Evolutionary conservation across 1,140 invertebrate species (phyloP), one percentile per base, ranked within the genome.

Genomic region (Uloborus diversus): DNA sequence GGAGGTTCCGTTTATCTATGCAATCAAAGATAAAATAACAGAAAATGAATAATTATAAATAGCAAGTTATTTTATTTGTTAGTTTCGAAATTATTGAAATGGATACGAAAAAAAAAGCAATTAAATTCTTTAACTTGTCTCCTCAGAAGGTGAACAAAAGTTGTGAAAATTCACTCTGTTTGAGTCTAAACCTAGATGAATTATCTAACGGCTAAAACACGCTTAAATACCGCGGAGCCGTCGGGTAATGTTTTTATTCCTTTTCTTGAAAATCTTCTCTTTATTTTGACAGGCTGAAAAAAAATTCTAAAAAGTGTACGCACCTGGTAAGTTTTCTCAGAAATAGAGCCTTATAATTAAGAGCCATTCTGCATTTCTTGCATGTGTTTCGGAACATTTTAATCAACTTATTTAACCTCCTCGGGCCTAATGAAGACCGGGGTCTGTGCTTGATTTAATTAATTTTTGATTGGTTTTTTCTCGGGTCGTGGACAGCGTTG

Each of bases 391-490:
- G 73, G 47, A 33, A 66, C 61, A 78, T 78, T 78, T 78, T 78
- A 78, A 78, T 78, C 73, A 78, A 78, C 73, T 78, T 78, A 66
- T 78, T 78, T 78, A 78, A 78, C 73, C 61, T 78, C 73, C 73
- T 66, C 62, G 47, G 73, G 73, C 47, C 73, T 78, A 78, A 78
- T 78, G 73, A 78, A 78, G 73, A 30, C 51, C 47, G 62, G 73
- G 73, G 32, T 65, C 73, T 51, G 32, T 65, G 62, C 73, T 78
- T 78, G 73, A 78, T 78, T 78, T 78, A 78, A 78, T 78, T 78
- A 78, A 78, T 78, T 78, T 78, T 78, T 78, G 62, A 78, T 78
- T 78, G 73, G 73, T 78, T 78, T 78, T 78, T 78, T 78, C 73
- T 78, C 73, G 73, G 73, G 9, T 73, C 32, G 65, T 56, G 73